Percentiles rank a stretch among this genome's conserved stretches.
Conservation (phyloP, 2,797 vertebrate species). For the Cryptoblepharus egeriae region DNA sequence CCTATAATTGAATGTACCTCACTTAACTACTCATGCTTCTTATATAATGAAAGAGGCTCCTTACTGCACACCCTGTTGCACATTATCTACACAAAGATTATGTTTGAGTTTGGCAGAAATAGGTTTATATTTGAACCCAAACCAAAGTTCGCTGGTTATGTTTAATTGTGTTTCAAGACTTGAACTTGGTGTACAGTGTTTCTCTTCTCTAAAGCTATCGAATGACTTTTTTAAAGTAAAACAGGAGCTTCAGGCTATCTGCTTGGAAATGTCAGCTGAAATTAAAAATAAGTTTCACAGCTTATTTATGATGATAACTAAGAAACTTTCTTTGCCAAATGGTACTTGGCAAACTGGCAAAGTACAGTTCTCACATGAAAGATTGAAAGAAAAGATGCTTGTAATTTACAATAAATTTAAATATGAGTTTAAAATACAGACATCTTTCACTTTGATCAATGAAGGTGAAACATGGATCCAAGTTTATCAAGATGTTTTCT, state of each 20-base stretch:
- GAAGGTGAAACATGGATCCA: too few relatives aligned
- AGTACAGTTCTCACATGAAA: not conserved
- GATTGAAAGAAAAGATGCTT: not conserved
- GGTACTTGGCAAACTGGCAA: constrained; percentile 2
- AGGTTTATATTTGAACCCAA: constrained; percentile 10
- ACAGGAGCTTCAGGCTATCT: not conserved
- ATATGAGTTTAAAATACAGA: not conserved
- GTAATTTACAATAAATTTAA: not conserved
- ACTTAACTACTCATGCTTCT: not conserved
- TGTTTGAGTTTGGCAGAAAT: not conserved
- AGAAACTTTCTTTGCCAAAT: constrained; percentile 4
- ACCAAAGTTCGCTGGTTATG: not conserved
- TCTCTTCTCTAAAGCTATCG: not conserved
- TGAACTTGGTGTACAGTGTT: rapidly evolving
- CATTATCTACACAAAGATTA: not conserved
- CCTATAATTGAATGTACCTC: not conserved
- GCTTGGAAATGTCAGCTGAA: constrained; percentile 35
- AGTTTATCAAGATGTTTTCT: too few relatives aligned
- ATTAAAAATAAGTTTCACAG: constrained; percentile 23
- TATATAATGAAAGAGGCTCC: not conserved
- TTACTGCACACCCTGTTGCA: not conserved
- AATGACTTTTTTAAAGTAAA: constrained; percentile 18
- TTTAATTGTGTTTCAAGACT: constrained; percentile 41
- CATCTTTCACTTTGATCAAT: too few relatives aligned
- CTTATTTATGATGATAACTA: constrained; percentile 27